These are phyloP conservation scores for Littorina saxatilis DNA, from an alignment of 1,140 invertebrate genomes.

Conservation along the genomic window DNA sequence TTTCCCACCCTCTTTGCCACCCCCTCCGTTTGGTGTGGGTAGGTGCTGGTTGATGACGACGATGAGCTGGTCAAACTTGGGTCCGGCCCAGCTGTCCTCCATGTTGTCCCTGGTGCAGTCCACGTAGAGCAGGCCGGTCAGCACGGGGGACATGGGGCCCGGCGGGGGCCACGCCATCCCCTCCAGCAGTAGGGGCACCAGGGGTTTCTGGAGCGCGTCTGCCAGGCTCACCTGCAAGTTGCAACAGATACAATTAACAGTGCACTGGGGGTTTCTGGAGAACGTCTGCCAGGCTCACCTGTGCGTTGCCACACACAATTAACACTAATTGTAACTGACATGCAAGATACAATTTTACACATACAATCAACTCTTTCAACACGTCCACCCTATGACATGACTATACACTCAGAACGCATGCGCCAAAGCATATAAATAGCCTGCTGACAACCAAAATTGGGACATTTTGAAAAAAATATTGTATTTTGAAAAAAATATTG, in stretches of 20 bases:
- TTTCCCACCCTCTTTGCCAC: neutral
- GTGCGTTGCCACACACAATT: no score
- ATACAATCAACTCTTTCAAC: no score
- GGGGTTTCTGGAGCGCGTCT: conserved; percentile 69
- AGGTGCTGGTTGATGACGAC: conserved; percentile 47
- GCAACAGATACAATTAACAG: no score
- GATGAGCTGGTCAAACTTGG: conserved; percentile 56
- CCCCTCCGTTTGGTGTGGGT: neutral
- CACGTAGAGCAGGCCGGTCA: conserved; percentile 68
- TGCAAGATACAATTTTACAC: no score
- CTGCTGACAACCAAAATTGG: no score
- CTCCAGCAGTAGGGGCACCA: conserved; percentile 70
- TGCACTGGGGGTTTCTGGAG: conserved; percentile 71
- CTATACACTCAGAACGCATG: no score
- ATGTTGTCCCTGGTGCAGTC: conserved; percentile 54
- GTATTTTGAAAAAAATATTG: no score
- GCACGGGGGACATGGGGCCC: conserved; percentile 71
- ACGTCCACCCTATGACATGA: no score
- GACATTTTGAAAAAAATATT: no score
- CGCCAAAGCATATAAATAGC: no score
- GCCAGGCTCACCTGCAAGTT: conserved; percentile 61
- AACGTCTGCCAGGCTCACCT: conserved; percentile 64
- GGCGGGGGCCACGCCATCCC: conserved; percentile 68
- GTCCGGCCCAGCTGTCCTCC: conserved; percentile 58
- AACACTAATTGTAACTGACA: no score